Percentiles rank a stretch among this genome's conserved stretches.
phyloP scores from a whole-genome alignment of 2,797 vertebrate species.

The Poecilia gillii region DNA sequence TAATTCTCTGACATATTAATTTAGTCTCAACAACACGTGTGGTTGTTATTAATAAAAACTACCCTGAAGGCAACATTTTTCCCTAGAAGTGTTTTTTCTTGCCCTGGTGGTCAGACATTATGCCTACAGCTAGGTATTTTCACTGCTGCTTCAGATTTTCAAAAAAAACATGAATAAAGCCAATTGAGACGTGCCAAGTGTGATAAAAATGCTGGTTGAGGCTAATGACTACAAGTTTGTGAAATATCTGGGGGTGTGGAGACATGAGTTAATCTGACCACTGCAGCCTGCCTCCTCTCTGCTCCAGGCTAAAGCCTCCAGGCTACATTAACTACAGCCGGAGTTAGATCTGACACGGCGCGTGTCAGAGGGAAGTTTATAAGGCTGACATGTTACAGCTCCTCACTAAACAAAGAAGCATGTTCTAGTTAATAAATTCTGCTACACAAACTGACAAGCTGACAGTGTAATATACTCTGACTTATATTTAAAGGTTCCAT shows the following conservation, averaged over 20 bases:
- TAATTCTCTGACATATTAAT: not conserved
- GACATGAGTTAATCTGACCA: slow-evolving; percentile 14
- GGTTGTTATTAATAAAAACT: slow-evolving; percentile 4
- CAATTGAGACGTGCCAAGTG: slow-evolving; percentile 17
- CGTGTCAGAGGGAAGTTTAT: slow-evolving; percentile 6
- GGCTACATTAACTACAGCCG: slow-evolving; percentile 8
- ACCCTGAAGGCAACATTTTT: slow-evolving; percentile 10
- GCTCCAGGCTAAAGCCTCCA: slow-evolving; percentile 19
- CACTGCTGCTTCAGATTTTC: slow-evolving; percentile 2
- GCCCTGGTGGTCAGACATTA: not conserved
- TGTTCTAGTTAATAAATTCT: not conserved
- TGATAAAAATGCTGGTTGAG: slow-evolving; percentile 18
- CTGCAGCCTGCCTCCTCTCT: not conserved
- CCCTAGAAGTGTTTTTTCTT: not conserved
- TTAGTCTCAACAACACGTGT: not conserved
- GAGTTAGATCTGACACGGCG: not conserved
- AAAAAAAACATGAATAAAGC: not conserved
- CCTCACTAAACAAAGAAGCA: not conserved
- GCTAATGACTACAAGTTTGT: slow-evolving; percentile 26
- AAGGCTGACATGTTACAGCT: not conserved
- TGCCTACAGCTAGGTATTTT: slow-evolving; percentile 11
- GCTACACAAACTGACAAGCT: slow-evolving; percentile 1
- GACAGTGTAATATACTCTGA: not conserved
- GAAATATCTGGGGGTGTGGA: slow-evolving; percentile 9
- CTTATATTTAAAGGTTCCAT: not conserved